phyloP scores from a whole-genome alignment of 2,888 invertebrate genomes.

The Anaspis maculata region DNA sequence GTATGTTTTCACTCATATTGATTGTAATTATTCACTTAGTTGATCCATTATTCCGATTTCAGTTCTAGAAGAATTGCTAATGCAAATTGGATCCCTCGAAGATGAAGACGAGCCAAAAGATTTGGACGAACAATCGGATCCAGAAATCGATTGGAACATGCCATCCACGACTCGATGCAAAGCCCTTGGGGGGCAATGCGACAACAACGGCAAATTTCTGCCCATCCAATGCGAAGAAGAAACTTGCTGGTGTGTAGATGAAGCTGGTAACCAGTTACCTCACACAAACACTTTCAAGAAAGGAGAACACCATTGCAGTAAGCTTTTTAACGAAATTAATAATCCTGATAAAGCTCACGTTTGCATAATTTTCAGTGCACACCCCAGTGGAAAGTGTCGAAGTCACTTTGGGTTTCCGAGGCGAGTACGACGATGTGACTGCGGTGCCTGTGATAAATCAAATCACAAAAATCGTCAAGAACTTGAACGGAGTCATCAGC shows the following conservation, averaged over 20 bases:
- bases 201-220: constrained; percentile 59
- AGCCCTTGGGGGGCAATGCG: constrained; percentile 50
- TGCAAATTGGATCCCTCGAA: constrained; percentile 52
- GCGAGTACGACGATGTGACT: constrained; percentile 46
- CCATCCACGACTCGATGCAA: constrained; percentile 40
- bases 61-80: constrained; percentile 63
- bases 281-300: constrained; percentile 52
- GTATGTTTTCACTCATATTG: constrained; percentile 33
- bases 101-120: constrained; percentile 46
- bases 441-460: constrained; percentile 45
- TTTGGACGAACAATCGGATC: constrained; percentile 18
- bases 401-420: constrained; percentile 64
- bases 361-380: constrained; percentile 43
- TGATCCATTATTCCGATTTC: constrained; percentile 35
- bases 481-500: constrained; percentile 40
- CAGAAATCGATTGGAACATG: constrained; percentile 24
- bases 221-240: constrained; percentile 66
- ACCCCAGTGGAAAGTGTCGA: constrained; percentile 70
- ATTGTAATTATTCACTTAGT: not conserved
- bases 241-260: constrained; percentile 82
- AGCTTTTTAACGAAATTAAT: constrained; percentile 27
- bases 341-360: not conserved
- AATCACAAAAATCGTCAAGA: constrained; percentile 43
- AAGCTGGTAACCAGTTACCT: constrained; percentile 64
- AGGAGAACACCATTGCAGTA: constrained; percentile 51